phyloP scores from a whole-genome alignment of 2,113 vertebrate species.

The Pachypanchax playfairii region DNA sequence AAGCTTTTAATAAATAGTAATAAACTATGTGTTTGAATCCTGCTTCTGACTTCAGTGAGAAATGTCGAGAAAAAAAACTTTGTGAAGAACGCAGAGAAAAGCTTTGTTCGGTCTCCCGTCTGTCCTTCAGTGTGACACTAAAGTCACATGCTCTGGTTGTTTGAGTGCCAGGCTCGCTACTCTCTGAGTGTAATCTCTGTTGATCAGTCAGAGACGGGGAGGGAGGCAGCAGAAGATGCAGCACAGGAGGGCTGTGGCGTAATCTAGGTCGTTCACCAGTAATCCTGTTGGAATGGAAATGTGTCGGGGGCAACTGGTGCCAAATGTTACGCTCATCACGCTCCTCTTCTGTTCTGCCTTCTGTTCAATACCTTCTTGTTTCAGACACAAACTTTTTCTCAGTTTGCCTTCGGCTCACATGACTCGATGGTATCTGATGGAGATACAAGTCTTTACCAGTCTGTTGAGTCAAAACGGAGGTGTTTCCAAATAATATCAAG shows the following conservation, averaged over 20 bases:
- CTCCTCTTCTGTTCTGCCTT: constrained; percentile 25
- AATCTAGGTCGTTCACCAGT: constrained; percentile 71
- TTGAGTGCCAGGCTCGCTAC: constrained; percentile 57
- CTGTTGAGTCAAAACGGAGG: too few species aligned
- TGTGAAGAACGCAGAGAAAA: constrained; percentile 3
- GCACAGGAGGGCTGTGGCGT: constrained; percentile 27
- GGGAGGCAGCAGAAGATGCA: constrained; percentile 12
- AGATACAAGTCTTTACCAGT: constrained; percentile 13
- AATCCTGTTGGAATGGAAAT: constrained; percentile 59
- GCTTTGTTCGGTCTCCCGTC: constrained; percentile 25
- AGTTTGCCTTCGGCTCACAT: constrained; percentile 37
- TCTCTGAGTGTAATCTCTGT: constrained; percentile 65
- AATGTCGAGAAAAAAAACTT: too few species aligned
- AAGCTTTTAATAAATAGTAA: too few species aligned
- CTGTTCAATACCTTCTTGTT: not conserved
- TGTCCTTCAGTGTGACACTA: constrained; percentile 44
- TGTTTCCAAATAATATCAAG: too few species aligned
- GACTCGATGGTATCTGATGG: constrained; percentile 17
- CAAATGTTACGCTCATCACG: constrained; percentile 61
- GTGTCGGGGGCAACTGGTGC: constrained; percentile 42
- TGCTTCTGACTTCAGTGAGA: too few species aligned
- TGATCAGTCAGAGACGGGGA: constrained; percentile 36
- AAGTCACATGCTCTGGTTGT: constrained; percentile 65
- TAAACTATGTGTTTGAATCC: too few species aligned
- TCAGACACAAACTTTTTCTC: too few species aligned